These are phyloP conservation scores for Bos indicus DNA, from an alignment of 2,113 vertebrate species.

Conservation along the genomic window DNA sequence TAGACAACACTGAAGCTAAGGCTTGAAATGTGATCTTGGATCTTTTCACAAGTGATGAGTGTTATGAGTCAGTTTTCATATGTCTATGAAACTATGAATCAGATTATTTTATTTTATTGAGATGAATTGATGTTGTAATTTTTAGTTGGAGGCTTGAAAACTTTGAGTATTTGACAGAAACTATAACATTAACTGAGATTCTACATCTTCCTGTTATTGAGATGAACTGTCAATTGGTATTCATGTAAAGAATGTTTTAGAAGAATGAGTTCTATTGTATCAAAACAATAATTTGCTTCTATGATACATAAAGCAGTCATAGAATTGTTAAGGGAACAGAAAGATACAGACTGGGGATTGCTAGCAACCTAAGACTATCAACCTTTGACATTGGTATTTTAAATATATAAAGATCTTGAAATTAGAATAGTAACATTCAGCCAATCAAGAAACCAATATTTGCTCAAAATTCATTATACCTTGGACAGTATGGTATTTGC, in stretches of 20 bases:
- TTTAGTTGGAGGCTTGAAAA: constrained; percentile 31
- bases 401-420: background rate
- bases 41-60: constrained; percentile 33
- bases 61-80: constrained; percentile 43
- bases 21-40: constrained; percentile 42
- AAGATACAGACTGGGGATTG: background rate
- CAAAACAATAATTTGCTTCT: background rate
- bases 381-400: background rate
- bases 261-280: background rate
- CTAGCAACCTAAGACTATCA: background rate
- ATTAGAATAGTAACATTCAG: background rate
- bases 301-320: background rate
- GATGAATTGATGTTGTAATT: constrained; percentile 36
- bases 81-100: background rate
- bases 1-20: constrained; percentile 38
- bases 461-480: background rate
- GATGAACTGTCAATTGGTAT: background rate
- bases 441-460: background rate
- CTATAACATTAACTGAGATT: background rate
- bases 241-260: background rate
- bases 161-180: constrained; percentile 33
- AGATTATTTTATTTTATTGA: constrained; percentile 48
- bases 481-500: background rate
- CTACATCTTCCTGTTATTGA: background rate
- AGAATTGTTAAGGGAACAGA: background rate